phyloP scores from a whole-genome alignment of 2,888 invertebrate genomes.

The Amiota mariae region DNA sequence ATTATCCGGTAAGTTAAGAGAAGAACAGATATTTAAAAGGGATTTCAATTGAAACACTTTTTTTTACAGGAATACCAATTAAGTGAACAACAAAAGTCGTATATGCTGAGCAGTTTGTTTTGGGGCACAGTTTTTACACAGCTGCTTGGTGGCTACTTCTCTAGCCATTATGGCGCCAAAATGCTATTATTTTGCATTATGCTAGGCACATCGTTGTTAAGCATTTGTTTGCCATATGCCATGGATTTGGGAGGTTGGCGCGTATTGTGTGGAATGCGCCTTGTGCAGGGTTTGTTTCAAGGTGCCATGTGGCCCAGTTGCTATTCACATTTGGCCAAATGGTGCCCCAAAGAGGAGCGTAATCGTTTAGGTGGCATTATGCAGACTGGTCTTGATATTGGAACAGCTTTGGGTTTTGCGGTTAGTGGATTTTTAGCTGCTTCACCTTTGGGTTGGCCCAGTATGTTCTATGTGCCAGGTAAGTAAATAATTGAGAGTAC shows the following conservation, averaged over 20 bases:
- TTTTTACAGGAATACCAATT: conserved; percentile 74
- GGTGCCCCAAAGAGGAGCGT: conserved; percentile 80
- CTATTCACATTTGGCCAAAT: conserved; percentile 79
- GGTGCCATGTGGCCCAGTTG: conserved; percentile 79
- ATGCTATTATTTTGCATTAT: conserved; percentile 76
- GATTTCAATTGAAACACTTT: too few relatives aligned
- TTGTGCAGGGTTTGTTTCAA: conserved; percentile 79
- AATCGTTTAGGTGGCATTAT: conserved; percentile 79
- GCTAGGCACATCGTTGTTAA: conserved; percentile 77
- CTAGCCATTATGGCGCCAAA: conserved; percentile 81
- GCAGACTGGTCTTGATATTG: conserved; percentile 82
- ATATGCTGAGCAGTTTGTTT: conserved; percentile 78
- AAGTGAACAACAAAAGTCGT: conserved; percentile 75
- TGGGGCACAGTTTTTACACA: conserved; percentile 78
- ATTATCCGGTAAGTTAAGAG: conserved; percentile 70
- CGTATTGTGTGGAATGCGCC: conserved; percentile 76
- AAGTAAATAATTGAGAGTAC: background rate
- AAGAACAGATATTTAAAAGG: background rate
- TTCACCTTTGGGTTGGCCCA: conserved; percentile 82
- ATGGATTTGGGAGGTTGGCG: conserved; percentile 78
- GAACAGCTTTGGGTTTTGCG: conserved; percentile 82
- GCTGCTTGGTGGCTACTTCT: conserved; percentile 79
- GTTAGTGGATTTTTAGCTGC: conserved; percentile 80
- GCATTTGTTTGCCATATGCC: conserved; percentile 78
- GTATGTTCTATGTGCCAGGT: conserved; percentile 80